Evolutionary conservation across 1,140 invertebrate species (phyloP), one percentile per base, ranked within the genome.

Genomic region (Drosophila burlai): DNA sequence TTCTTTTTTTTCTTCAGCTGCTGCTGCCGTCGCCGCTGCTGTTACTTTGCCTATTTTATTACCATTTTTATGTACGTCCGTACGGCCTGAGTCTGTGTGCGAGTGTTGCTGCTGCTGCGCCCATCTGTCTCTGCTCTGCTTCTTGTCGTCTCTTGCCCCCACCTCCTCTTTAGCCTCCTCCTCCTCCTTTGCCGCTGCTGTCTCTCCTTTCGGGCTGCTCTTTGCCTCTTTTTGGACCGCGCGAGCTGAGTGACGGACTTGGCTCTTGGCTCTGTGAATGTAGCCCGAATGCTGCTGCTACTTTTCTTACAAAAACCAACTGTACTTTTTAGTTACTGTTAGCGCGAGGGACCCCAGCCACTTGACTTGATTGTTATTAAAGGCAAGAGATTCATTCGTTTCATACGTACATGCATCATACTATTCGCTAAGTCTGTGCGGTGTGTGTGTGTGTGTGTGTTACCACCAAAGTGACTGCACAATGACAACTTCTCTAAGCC

Each of bases 321-420:
- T 86, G 83, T 86, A 86, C 83, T 87, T 87, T 87, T 85, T 85
- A 87, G 83, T 86, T 80, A 83, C 83, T 73, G 83, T 87, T 87
- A 87, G 81, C 65, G 66, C 42, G 54, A 40, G 36, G 72, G 36
- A 64, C 68, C 74, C 58, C 75, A 82, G 75, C 79, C 82, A 86
- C 82, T 85, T 85, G 83, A 82, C 82, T 86, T 85, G 83, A 85
- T 85, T 84, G 82, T 75, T 80, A 85, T 84, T 84, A 84, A 83
- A 85, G 82, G 64, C 76, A 24, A 55, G 54, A 68, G 46, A 66
- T 45, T 63, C 38, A 69, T 36, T 18, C 29, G 65, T 21, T 49
- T 42, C 16, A 57, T 40, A 45, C 31, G 63, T 49, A 40, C 31
- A 46, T 71, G 61, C 29, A 65, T 68, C 60, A 34, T 49, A 31